Evolutionary conservation across 2,113 vertebrate genomes (phyloP), one percentile per base, ranked within the genome.

Genomic region (Pampusana beccarii): DNA sequence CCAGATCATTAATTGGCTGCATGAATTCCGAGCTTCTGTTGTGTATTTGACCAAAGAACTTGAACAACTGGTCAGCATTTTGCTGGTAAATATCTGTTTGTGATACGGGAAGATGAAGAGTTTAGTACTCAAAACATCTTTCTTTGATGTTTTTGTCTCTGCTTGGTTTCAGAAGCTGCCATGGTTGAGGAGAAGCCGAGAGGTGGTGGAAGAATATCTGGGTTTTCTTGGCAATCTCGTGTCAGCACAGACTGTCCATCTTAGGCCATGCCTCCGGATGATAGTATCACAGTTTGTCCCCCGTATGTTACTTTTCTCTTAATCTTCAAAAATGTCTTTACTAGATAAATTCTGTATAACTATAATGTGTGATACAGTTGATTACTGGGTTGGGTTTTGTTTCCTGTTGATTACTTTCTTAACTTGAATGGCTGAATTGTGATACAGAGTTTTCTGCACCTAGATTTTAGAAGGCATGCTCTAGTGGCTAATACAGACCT

Each of bases 1-100:
- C 36, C 99, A 99, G 97, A 98, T 99, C 92, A 98, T 99, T 94
- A 99, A 97, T 84, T 99, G 99, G 99, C 97, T 99, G 14, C 98
- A 98, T 23, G 99, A 99, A 75, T 98, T 99, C 73, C 98, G 99
- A 33, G 93, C 86, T 38, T 98, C 98, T 77, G 97, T 99, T 79
- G 98, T 94, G 5, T 98, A 98, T 86, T 97, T 99, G 64, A 99
- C 98, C 28, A 99, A 99, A 94, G 99, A 99, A 29, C 98, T 99
- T 44, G 99, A 99, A 21, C 99, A 99, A 61, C 98, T 99, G 34
- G 98, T 99, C 91, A 97, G 90, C 57, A 97, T 98, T 56, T 79
- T 99, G 14, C 81, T 99, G 98, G 99, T 99, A 98, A 99, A 97
- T 97, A 78, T 23, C 12, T 4, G 2, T 69, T 70, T 80, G 14